Base-by-base conservation (phyloP, 2,113 vertebrate genomes). In the Leptosomus discolor region DNA sequence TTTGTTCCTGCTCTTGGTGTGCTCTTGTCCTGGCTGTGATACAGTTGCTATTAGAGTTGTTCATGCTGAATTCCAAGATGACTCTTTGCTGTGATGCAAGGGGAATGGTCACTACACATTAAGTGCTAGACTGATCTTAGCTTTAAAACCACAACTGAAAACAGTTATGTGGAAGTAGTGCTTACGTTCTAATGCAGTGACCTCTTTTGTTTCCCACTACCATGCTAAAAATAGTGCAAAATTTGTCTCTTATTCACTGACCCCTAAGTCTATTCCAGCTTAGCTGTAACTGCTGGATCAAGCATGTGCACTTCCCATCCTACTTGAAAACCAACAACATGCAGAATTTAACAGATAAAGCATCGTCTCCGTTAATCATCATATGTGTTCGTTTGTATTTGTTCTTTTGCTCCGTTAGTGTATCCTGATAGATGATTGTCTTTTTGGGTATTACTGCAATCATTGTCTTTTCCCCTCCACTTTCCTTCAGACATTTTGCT, bases 331-430 rank as follows among this genome's bases (percentile, higher is more conserved):
- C 65, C 65, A 57, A 19, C 39, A 68, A 26, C 7, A 5, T 22
- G 24, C 29, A 61, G 64, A 74, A 56, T 63, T 86, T 61, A 70
- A 73, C 39, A 74, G 70, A 58, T 89, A 51, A 91, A 70, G 73
- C 23, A 58, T 78, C 63, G 30, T 54, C 79, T 65, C 45, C n/a
- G 30, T 88, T 79, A 68, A 60, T 93, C 27, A 43, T 61, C 70
- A 22, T 60, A 37, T 0, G 0, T 65, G 21, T 65, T 89, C 63
- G 50, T 71, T 92, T 2, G 1, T 53, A 22, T 65, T 86, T 79
- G 19, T 81, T 84, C 6, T 15, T 86, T 39, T 68, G 41, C n/a
- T 87, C 56, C 64, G 22, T 46, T 79, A 58, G 45, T 8, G 2
- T 68, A 29, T 85, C 70, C 37, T 63, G 68, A 36, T 50, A 63